Evolutionary conservation across 2,888 invertebrate species (phyloP), one percentile per base, ranked within the genome.

Genomic region (Nysson spinosus): DNA sequence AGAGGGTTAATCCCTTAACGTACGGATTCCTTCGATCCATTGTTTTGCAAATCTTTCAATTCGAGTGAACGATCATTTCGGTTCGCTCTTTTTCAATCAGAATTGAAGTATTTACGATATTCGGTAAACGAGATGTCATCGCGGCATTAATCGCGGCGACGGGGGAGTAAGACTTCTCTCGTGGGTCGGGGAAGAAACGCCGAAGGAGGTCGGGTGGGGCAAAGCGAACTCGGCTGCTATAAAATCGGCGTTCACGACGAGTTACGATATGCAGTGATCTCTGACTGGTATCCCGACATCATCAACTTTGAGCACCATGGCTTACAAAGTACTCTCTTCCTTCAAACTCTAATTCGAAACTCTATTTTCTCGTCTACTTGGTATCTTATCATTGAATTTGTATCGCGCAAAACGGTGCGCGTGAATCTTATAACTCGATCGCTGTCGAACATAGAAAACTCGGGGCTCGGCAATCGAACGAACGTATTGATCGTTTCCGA

Each of bases 261-360:
- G 22, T 28, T 16, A 24, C 28, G 37, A n/a, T 43, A 58, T 44
- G 37, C 70, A 77, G 70, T 78, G 60, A 42, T 68, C n/a, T n/a
- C 58, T 47, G 55, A 66, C 24, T 43, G 24, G 11, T 17, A 49
- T 28, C 51, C 42, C 37, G 58, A 65, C 46, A 69, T 34, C 55
- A 50, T 35, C 50, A 32, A 43, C 19, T 26, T 16, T 46, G 58
- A 61, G 30, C 60, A 19, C 3, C 16, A 84, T 84, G 84, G 61
- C 63, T 75, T 71, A 30, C 54, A 78, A 80, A 77, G 83, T 85
- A 81, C 51, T 39, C 9, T 2, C 0, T 11, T 24, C n/a, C 0
- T 7, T 4, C n/a, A n/a, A n/a, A n/a, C n/a, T n/a, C n/a, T n/a
- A n/a, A n/a, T n/a, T n/a, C n/a, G n/a, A n/a, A n/a, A n/a, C n/a